Evolutionary conservation across 2,797 vertebrate species (phyloP), one percentile per base, ranked within the genome.

Genomic region (Limosa lapponica): DNA sequence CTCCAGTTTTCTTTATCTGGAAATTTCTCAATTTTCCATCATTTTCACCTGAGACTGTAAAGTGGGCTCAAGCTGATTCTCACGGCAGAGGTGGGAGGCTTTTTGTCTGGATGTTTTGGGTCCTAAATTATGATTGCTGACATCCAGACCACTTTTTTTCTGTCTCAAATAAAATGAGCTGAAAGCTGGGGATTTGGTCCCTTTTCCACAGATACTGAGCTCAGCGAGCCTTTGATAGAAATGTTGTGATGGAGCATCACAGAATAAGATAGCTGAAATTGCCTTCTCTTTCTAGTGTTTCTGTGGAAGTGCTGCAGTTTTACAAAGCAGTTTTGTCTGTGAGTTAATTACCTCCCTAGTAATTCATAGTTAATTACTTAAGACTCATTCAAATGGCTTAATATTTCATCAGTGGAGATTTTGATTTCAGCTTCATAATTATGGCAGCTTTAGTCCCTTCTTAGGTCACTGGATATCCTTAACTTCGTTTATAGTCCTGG

Each of bases 341-440:
- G 58, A 65, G 28, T 92, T 92, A 95, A 81, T 52, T 80, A 17
- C 51, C 34, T 89, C 30, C 32, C 52, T 71, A 78, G 55, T 80
- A 89, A 72, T 71, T 71, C 1, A 55, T 19, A 72, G 4, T 59
- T 93, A 87, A 67, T 96, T 79, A 74, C 8, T 82, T 77, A 70
- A 44, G 30, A 83, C 24, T 85, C 16, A 19, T 80, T 83, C 64
- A 95, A 44, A 52, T 84, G 28, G 19, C 48, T 83, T 84, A 82
- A 58, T 87, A 72, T 90, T 95, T 96, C 39, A 52, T 66, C 78
- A 82, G 22, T 81, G 84, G 89, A 77, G 48, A 71, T 82, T 73
- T 64, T 18, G 62, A 71, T 87, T 89, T 83, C 70, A 77, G 15
- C 48, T 82, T 92, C 39, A 43, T 80, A 61, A 78, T 83, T 28